Evolutionary conservation across 1,140 invertebrate genomes (phyloP), one percentile per base, ranked within the genome.

Genomic region (Triops cancriformis): DNA sequence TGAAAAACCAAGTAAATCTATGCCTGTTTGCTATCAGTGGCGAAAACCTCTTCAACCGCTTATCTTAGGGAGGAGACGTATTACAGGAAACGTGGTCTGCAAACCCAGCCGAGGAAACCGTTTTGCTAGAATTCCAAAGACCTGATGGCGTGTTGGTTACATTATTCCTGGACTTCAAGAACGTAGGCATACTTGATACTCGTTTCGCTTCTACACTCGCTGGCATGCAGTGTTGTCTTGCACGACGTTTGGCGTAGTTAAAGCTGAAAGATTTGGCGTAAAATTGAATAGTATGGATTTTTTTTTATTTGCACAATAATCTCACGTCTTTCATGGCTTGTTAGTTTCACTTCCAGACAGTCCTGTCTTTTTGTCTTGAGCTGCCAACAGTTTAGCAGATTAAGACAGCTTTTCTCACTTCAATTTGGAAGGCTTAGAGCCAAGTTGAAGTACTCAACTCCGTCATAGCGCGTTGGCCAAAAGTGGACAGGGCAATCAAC

Each of bases 151-250:
- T 95, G 11, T 87, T 94, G 80, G 90, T 98, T 37, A 95, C 94
- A 10, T 94, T 97, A 84, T 89, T 97, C 42, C 93, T 97, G 78
- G 95, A 98, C 84, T 97, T 97, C 84, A 92, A 91, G 88, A 94
- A 94, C 87, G 94, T 96, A 88, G 91, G 90, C 89, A 79, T 75
- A 72, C 64, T 45, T 18, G 26, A 77, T 74, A 76, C 78, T 78
- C 72, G 41, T 77, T 26, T 72, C 51, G 1, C 78, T 23, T 79
- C 76, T 11, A 77, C 18, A 51, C 18, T 77, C 27, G 41, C 41
- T 10, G 73, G 64, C 27, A 26, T 7, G 10, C 2, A 37, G 31
- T 37, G 2, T 37, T 37, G 31, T 37, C 2, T 7, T 37, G 31
- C 31, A 37, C 31, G 31, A 37, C 2, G 31, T 37, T 37, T 37